Conservation (phyloP, 2,888 invertebrate genomes). For the Coleophora flavipennella region DNA sequence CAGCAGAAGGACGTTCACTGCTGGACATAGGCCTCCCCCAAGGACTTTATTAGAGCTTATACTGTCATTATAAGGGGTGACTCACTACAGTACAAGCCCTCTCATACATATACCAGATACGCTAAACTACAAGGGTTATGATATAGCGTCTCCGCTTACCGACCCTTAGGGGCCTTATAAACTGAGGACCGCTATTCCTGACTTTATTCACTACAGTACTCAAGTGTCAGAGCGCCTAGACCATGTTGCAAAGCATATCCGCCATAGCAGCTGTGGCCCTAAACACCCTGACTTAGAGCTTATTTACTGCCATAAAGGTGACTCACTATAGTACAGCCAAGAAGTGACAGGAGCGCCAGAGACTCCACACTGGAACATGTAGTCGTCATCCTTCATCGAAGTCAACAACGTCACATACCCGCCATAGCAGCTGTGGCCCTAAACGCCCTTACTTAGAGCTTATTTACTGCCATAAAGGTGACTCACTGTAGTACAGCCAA, state of each 20-base stretch:
- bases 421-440: conserved; percentile 94
- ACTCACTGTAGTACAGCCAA: conserved; percentile 90
- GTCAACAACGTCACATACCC: conserved; percentile 89
- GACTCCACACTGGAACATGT: conserved; percentile 88
- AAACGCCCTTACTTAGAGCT: conserved; percentile 78
- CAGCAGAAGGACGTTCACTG: too few species aligned
- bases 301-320: neutral
- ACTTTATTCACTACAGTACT: too few species aligned
- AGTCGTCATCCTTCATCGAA: conserved; percentile 77
- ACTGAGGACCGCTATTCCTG: too few species aligned
- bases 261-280: too few species aligned
- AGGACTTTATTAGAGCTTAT: too few species aligned
- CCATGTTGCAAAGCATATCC: too few species aligned
- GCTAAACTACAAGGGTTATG: conserved; percentile 88
- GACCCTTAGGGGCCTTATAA: conserved; percentile 80
- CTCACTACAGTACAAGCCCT: conserved; percentile 91
- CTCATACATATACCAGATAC: too few species aligned
- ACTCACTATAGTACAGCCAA: conserved; percentile 90
- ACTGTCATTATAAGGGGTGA: conserved; percentile 1
- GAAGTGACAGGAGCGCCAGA: conserved; percentile 94
- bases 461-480: neutral
- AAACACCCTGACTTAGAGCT: neutral
- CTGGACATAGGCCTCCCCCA: too few species aligned
- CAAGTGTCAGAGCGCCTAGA: too few species aligned
- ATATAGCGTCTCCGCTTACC: too few species aligned